A percentile compares a stretch with the other conserved stretches of the same genome.
Evolutionary conservation across 2,113 vertebrate species (phyloP).

Genomic region (Ptilonorhynchus violaceus): DNA sequence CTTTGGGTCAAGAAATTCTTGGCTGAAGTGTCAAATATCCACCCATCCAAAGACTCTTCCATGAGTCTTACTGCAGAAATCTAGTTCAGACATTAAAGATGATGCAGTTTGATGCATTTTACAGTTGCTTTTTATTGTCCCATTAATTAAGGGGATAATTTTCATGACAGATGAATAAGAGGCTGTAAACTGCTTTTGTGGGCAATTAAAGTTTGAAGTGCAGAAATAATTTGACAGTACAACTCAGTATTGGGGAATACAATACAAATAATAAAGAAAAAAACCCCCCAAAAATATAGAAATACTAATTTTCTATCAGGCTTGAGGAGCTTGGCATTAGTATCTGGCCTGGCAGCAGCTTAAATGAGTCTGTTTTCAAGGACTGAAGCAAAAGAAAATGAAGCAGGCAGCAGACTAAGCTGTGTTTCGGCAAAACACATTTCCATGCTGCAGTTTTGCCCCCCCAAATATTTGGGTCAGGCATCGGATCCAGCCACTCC

Average conservation of each 20-base stretch:
- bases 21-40: not conserved
- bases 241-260: not conserved
- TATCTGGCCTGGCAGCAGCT: not conserved
- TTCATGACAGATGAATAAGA: not conserved
- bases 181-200: not conserved
- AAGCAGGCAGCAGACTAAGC: not conserved
- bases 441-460: not conserved
- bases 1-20: not conserved
- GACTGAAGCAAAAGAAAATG: not conserved
- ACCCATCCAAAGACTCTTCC: not conserved
- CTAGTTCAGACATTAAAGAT: not conserved
- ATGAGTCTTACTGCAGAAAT: not conserved
- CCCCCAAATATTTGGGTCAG: not conserved
- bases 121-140: conserved; percentile 4
- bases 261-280: not conserved
- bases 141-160: conserved; percentile 19
- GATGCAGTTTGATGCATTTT: not conserved
- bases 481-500: not conserved
- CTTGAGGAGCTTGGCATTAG: not conserved
- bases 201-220: not conserved
- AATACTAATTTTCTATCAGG: not conserved
- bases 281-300: not conserved
- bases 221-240: not conserved
- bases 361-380: not conserved
- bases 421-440: not conserved